These are phyloP conservation scores for Ennomos fuscantarius DNA, from an alignment of 2,888 invertebrate species.

Conservation along the genomic window DNA sequence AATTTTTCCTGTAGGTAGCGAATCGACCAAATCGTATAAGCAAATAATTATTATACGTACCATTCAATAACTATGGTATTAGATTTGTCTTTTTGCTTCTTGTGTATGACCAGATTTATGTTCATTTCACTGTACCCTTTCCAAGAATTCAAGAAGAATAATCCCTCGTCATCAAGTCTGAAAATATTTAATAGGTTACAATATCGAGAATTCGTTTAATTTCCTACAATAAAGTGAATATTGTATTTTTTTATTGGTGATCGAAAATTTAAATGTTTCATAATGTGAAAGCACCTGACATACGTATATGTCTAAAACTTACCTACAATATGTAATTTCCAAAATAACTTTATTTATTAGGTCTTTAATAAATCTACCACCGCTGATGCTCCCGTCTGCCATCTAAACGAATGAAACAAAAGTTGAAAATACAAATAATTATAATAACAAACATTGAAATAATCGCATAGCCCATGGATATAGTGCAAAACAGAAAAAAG, in stretches of 20 bases:
- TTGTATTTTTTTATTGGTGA: too few relatives aligned
- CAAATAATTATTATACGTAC: conserved; percentile 29
- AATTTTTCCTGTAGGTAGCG: too few relatives aligned
- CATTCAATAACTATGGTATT: conserved; percentile 36
- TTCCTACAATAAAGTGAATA: too few relatives aligned
- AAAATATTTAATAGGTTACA: neutral
- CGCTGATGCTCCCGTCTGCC: neutral
- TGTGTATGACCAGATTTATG: conserved; percentile 14
- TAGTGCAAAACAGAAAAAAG: too few relatives aligned
- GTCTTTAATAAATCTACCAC: neutral
- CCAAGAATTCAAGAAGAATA: conserved; percentile 32
- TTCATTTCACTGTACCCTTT: conserved; percentile 5
- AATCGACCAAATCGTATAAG: too few relatives aligned
- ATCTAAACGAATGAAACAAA: conserved; percentile 11
- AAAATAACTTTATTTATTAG: neutral
- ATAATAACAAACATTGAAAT: too few relatives aligned
- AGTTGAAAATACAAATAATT: neutral
- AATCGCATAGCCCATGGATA: too few relatives aligned
- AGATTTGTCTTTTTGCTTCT: conserved; percentile 8
- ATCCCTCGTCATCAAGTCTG: conserved; percentile 38
- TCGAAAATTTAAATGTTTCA: too few relatives aligned
- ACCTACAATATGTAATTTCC: conserved; percentile 28
- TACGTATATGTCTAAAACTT: conserved; percentile 1
- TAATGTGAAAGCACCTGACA: too few relatives aligned
- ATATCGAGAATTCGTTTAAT: neutral